Conservation (phyloP, 35 echinoderm and acorn worm species). For the Chiridota heheva region DNA sequence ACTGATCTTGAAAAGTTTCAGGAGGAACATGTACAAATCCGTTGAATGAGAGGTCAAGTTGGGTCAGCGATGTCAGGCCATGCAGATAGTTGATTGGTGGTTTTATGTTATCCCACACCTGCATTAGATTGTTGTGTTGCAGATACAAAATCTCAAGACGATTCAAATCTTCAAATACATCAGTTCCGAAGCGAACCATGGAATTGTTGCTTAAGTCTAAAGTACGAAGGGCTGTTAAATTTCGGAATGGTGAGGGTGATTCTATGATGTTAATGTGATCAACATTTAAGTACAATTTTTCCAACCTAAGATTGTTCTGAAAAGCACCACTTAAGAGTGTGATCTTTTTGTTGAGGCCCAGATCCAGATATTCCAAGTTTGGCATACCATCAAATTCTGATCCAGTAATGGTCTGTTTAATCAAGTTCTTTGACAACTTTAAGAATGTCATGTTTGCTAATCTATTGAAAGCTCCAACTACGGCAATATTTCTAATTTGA, state of each 20-base stretch:
- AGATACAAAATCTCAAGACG: constrained; percentile 66
- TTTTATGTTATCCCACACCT: constrained; percentile 53
- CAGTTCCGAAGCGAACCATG: constrained; percentile 34
- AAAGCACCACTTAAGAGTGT: constrained; percentile 48
- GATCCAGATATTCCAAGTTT: constrained; percentile 57
- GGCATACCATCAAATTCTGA: constrained; percentile 65
- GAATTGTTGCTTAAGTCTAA: constrained; percentile 92
- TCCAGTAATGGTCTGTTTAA: constrained; percentile 48
- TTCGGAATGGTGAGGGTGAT: constrained; percentile 51
- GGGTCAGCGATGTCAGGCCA: constrained; percentile 35
- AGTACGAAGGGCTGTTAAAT: constrained; percentile 20
- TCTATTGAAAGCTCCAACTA: constrained; percentile 34
- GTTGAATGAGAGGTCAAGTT: constrained; percentile 72
- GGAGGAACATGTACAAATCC: constrained; percentile 59
- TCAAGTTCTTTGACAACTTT: constrained; percentile 73
- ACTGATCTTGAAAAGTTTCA: constrained; percentile 26
- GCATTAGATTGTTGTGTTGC: constrained; percentile 73
- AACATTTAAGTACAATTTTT: constrained; percentile 63
- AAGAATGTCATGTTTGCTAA: constrained; percentile 45
- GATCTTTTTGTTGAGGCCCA: constrained; percentile 48
- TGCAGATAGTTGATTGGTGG: constrained; percentile 23
- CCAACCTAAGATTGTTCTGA: constrained; percentile 23
- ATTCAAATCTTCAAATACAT: constrained; percentile 47
- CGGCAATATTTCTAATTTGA: constrained; percentile 32
- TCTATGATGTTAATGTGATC: constrained; percentile 32